Evolutionary conservation across 2,113 vertebrate species (phyloP).

Genomic region (Heterocephalus glaber): DNA sequence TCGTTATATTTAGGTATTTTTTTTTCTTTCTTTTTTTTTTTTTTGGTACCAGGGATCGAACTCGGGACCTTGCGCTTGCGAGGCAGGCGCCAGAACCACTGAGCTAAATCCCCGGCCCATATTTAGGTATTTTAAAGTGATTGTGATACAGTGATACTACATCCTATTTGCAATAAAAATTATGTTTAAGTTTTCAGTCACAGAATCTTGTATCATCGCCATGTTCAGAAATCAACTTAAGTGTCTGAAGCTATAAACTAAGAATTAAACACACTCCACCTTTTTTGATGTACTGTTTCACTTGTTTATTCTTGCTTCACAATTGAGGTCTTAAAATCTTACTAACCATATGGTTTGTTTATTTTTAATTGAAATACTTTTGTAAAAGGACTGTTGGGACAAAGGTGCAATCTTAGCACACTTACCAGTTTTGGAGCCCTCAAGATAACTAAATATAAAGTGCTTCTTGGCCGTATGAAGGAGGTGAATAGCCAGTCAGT

Average conservation of each 20-base stretch:
- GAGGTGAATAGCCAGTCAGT: background rate
- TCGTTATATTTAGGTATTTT: constrained; percentile 23
- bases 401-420: background rate
- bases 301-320: background rate
- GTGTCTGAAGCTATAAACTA: background rate
- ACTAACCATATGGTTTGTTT: background rate
- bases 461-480: background rate
- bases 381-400: background rate
- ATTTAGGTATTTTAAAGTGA: background rate
- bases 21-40: too few relatives aligned
- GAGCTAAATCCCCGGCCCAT: too few relatives aligned
- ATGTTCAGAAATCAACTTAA: constrained; percentile 32
- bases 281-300: background rate
- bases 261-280: background rate
- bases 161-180: background rate
- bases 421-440: background rate
- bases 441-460: background rate
- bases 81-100: too few relatives aligned
- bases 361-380: constrained; percentile 15
- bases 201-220: background rate
- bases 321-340: background rate
- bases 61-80: too few relatives aligned
- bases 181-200: background rate
- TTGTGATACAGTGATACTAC: background rate
- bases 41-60: too few relatives aligned